Percentiles rank a stretch among this genome's conserved stretches.
Evolutionary conservation across 2,797 vertebrate species (phyloP).

Genomic region (Kryptopterus vitreolus): DNA sequence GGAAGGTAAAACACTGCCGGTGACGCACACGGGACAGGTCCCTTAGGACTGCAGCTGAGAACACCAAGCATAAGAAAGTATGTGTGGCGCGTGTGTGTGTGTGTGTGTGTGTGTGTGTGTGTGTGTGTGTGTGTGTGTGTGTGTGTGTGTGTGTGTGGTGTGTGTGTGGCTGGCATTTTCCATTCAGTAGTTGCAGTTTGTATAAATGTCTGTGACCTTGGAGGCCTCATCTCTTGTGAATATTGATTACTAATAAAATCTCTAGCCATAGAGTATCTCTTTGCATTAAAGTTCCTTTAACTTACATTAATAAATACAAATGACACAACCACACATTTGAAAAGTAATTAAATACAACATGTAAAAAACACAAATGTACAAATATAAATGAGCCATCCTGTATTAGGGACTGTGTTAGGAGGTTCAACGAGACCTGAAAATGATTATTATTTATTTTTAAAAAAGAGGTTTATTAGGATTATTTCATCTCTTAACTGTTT

Average conservation of each 20-base stretch:
- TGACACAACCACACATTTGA: neutral
- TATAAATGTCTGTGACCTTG: constrained; percentile 35
- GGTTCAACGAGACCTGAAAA: neutral
- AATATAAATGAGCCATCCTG: neutral
- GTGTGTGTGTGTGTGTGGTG: constrained; percentile 11
- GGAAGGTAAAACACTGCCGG: constrained; percentile 11
- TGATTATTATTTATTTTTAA: neutral
- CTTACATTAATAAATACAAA: neutral
- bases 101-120: constrained; percentile 9
- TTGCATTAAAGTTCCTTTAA: neutral
- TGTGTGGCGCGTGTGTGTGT: constrained; percentile 18
- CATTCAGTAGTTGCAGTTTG: constrained; percentile 27
- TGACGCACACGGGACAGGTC: constrained; percentile 47
- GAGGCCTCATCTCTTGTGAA: constrained; percentile 6
- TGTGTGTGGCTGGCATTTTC: constrained; percentile 24
- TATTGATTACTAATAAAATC: constrained; percentile 3
- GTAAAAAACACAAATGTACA: too few relatives aligned
- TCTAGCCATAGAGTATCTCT: too few relatives aligned
- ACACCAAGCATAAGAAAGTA: constrained; percentile 15
- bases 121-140: constrained; percentile 9
- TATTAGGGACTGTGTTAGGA: neutral
- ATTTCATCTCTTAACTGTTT: neutral
- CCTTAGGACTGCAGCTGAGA: constrained; percentile 52
- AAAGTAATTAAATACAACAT: neutral
- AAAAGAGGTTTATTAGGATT: too few relatives aligned